phyloP scores from a whole-genome alignment of 2,797 vertebrate genomes.

The Crenuchus spilurus region DNA sequence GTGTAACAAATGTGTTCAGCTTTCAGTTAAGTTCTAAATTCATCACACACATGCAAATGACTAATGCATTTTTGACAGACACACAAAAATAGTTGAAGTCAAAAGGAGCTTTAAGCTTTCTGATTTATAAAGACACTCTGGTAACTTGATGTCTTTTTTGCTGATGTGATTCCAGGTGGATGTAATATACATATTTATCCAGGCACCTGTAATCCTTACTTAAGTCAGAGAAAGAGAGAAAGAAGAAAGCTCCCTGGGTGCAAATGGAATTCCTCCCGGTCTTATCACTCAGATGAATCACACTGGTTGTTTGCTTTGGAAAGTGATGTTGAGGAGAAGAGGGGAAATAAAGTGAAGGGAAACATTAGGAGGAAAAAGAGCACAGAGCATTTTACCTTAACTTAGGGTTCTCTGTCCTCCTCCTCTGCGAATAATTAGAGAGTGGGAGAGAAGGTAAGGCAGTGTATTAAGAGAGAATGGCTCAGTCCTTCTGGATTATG shows the following conservation, averaged over 20 bases:
- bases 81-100: not conserved
- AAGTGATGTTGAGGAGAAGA: conserved; percentile 37
- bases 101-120: not conserved
- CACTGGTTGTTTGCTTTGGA: conserved; percentile 55
- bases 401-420: conserved; percentile 40
- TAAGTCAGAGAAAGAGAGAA: conserved; percentile 54
- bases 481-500: not conserved
- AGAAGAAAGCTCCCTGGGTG: conserved; percentile 53
- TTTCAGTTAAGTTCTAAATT: not conserved
- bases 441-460: not conserved
- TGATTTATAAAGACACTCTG: not conserved
- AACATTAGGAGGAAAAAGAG: conserved; percentile 28
- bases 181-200: conserved; percentile 55
- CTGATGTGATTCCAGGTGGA: conserved; percentile 52
- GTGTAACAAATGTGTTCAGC: not conserved
- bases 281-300: conserved; percentile 72
- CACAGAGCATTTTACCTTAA: conserved; percentile 14
- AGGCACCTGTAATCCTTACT: conserved; percentile 52
- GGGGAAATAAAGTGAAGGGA: conserved; percentile 9
- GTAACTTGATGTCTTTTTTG: conserved; percentile 43
- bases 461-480: not conserved
- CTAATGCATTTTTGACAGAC: not conserved
- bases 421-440: not conserved
- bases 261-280: conserved; percentile 73
- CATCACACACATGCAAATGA: not conserved